Evolutionary conservation across 2,797 vertebrate genomes (phyloP).

Genomic region (Peromyscus aztecus): DNA sequence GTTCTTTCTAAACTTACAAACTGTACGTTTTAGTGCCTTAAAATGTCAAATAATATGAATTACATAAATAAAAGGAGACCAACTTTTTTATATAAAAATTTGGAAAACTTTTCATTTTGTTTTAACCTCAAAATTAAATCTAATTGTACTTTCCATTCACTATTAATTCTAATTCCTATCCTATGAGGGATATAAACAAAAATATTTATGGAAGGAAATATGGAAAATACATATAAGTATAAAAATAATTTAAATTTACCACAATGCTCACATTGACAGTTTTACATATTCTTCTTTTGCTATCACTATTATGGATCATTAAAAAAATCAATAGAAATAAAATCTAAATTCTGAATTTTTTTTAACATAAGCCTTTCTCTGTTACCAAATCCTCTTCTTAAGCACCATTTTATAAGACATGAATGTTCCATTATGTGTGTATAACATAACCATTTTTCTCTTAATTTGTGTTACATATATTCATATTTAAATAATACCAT

Average conservation of each 20-base stretch:
- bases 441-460: background rate
- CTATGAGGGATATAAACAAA: background rate
- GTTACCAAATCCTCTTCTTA: background rate
- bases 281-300: background rate
- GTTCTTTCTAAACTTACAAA: slow-evolving; percentile 64
- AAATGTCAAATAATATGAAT: background rate
- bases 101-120: background rate
- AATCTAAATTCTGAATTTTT: background rate
- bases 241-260: background rate
- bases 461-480: background rate
- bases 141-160: background rate
- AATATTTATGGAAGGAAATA: background rate
- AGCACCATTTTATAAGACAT: background rate
- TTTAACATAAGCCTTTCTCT: background rate
- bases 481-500: background rate
- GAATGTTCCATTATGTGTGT: background rate
- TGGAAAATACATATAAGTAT: background rate
- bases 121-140: background rate
- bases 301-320: background rate
- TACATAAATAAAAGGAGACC: background rate
- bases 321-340: background rate
- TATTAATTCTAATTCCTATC: background rate
- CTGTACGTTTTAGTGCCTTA: background rate
- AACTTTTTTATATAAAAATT: background rate
- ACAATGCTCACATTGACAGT: background rate